A percentile compares a stretch with the other conserved stretches of the same genome.
Evolutionary conservation across 2,797 vertebrate genomes (phyloP).

Genomic region (Siniperca scherzeri): DNA sequence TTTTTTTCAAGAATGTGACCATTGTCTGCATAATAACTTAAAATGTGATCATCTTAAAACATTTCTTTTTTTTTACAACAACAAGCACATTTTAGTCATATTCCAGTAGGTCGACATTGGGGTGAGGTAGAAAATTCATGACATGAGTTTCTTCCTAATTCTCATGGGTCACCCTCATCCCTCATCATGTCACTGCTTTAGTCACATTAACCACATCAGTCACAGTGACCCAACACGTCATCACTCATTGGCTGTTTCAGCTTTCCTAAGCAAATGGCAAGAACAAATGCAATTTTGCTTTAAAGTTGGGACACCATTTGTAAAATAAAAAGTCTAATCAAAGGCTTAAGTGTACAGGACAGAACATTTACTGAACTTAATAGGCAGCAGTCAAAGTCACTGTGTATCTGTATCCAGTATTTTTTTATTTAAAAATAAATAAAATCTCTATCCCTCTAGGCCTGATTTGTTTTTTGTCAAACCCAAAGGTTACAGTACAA

Average conservation of each 20-base stretch:
- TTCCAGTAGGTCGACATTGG: conserved; percentile 23
- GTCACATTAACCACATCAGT: conserved; percentile 87
- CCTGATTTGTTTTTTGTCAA: neutral
- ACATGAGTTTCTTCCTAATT: conserved; percentile 57
- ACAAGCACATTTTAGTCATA: conserved; percentile 1
- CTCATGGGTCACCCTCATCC: conserved; percentile 77
- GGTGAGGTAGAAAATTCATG: conserved; percentile 46
- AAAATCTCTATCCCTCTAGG: neutral
- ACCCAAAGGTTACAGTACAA: neutral
- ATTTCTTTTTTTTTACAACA: neutral
- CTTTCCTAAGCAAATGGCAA: conserved; percentile 82
- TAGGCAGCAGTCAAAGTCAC: neutral
- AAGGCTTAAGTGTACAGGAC: neutral
- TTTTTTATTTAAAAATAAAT: neutral
- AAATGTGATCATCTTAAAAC: conserved; percentile 15
- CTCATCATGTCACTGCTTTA: conserved; percentile 82
- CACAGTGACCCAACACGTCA: conserved; percentile 70
- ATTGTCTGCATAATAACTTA: conserved; percentile 17
- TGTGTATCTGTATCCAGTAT: neutral
- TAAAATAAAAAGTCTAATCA: conserved; percentile 25
- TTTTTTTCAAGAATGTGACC: conserved; percentile 13
- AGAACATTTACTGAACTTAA: neutral
- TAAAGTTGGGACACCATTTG: conserved; percentile 76
- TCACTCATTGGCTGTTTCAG: conserved; percentile 49
- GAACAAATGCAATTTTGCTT: conserved; percentile 87